Evolutionary conservation across 1,140 invertebrate genomes (phyloP), one percentile per base, ranked within the genome.

Genomic region (Meteorus sp.): DNA sequence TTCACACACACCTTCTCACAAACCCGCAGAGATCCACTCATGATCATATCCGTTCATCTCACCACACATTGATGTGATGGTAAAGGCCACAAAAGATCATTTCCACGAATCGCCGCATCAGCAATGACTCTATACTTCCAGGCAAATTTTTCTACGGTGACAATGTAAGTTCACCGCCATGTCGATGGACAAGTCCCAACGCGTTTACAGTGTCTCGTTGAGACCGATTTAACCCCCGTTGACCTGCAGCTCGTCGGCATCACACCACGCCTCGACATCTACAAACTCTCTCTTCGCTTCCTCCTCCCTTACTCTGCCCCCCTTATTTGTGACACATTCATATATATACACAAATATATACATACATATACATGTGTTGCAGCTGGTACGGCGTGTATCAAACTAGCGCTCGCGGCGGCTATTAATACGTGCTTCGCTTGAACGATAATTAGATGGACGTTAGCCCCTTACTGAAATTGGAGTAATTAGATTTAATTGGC

Each of bases 401-500:
- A 43, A 31, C 27, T 19, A 29, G 39, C 19, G 53, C 51, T 57
- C 43, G 53, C 35, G 61, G 48, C 48, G 60, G 57, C 66, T 69
- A 72, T 75, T 75, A 75, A 75, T 74, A 73, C 63, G 56, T 70
- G 69, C 67, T 74, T 72, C 65, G 69, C 67, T 70, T 65, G 63
- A 75, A 76, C 70, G 63, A 66, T 76, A 75, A 78, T 78, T 75
- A 76, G 67, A 74, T 77, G 71, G 69, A 74, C 68, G 71, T 74
- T 75, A 69, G 13, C 66, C 67, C 43, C 66, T 70, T 68, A 61
- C 65, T 68, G 67, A 69, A 76, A 75, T 76, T 74, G 63, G 64
- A 72, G 70, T 76, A 76, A 77, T 77, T 76, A 75, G 64, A 70
- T 73, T 73, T 75, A 76, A 77, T 77, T 77, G 74, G 62, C 61